A percentile compares a stretch with the other conserved stretches of the same genome.
Conservation (phyloP, 1,140 invertebrate genomes). For the Drosophila navojoa region DNA sequence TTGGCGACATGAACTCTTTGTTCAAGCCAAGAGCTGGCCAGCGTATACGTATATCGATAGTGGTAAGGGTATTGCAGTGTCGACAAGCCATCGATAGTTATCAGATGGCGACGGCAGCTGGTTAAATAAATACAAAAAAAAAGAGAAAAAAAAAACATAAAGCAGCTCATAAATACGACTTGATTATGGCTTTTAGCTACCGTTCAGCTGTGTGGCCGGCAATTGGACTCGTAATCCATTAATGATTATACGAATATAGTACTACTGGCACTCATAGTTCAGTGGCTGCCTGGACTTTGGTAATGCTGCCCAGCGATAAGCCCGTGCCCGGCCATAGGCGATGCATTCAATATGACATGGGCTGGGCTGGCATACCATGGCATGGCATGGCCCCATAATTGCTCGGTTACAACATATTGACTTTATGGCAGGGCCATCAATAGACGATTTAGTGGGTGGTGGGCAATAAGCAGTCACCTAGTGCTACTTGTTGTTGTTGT, state of each 20-base stretch:
- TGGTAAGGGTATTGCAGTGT: no score
- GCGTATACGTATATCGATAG: no score
- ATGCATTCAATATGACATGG: slow-evolving; percentile 3
- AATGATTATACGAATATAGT: slow-evolving; percentile 59
- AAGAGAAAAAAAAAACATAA: no score
- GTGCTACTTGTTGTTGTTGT: no score
- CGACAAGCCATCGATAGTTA: no score
- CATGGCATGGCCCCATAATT: slow-evolving; percentile 12
- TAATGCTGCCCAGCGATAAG: slow-evolving; percentile 46
- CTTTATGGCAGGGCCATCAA: slow-evolving; percentile 27
- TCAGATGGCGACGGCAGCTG: no score
- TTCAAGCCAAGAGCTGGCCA: no score
- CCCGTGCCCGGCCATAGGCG: slow-evolving; percentile 7
- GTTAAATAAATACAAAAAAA: no score
- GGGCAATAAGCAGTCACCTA: no score
- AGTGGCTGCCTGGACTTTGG: slow-evolving; percentile 27
- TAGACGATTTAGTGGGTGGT: not conserved
- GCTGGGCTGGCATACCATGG: not conserved
- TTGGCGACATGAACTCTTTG: no score
- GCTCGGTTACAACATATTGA: slow-evolving; percentile 21
- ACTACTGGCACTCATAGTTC: slow-evolving; percentile 33
- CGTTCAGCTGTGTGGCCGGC: slow-evolving; percentile 48
- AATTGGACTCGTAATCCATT: slow-evolving; percentile 76
- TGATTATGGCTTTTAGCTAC: slow-evolving; percentile 77
- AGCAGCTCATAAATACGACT: slow-evolving; percentile 55